Evolutionary conservation across 2,888 invertebrate genomes (phyloP).

Genomic region (Cheilosia vernalis): DNA sequence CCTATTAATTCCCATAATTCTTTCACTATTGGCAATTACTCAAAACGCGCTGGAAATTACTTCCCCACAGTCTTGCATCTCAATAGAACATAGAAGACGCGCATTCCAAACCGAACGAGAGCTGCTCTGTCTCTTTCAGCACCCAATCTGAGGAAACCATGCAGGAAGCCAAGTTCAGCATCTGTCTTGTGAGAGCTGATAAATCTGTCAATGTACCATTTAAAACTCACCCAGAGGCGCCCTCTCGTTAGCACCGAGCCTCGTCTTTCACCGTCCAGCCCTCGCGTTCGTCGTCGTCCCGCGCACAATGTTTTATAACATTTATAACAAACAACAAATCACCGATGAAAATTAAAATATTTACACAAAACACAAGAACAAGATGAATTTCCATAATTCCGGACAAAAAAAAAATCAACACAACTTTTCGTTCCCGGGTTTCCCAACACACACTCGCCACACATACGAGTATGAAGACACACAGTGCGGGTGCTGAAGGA

Average conservation of each 20-base stretch:
- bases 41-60: constrained; percentile 37
- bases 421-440: constrained; percentile 18
- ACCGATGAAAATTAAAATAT: constrained; percentile 74
- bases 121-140: constrained; percentile 53
- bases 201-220: constrained; percentile 74
- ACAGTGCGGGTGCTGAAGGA: constrained; percentile 63
- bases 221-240: constrained; percentile 72
- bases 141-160: constrained; percentile 37
- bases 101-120: not conserved
- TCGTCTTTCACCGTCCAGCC: constrained; percentile 37
- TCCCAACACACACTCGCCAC: too few species aligned
- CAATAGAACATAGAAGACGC: constrained; percentile 42
- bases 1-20: constrained; percentile 49
- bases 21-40: constrained; percentile 66
- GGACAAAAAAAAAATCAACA: constrained; percentile 13
- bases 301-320: constrained; percentile 57
- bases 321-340: constrained; percentile 75
- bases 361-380: constrained; percentile 68
- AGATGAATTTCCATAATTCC: constrained; percentile 74
- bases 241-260: constrained; percentile 70
- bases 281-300: not conserved
- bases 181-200: constrained; percentile 72
- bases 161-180: constrained; percentile 62
- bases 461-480: not conserved
- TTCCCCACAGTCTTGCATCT: constrained; percentile 32